These are phyloP conservation scores for Ianthella basta DNA, from an alignment of 37 sponge, comb jelly and placozoan genomes.

Conservation along the genomic window DNA sequence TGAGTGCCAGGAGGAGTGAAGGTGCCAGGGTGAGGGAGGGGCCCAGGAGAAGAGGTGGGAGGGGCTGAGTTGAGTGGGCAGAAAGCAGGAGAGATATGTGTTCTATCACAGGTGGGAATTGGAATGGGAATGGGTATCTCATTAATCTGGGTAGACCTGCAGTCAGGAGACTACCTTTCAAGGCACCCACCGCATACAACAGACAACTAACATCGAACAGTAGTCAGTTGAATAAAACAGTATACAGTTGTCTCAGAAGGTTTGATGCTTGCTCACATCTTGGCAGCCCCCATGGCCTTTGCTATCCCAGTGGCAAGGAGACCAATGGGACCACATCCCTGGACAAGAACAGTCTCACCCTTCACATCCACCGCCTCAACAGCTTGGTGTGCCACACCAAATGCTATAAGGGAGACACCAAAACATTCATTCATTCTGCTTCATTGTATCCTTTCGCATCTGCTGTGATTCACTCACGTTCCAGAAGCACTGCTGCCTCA, in stretches of 20 bases:
- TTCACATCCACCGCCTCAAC: constrained; percentile 71
- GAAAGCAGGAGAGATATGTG: background rate
- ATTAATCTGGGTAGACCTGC: too few species aligned
- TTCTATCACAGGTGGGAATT: background rate
- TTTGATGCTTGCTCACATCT: constrained; percentile 80
- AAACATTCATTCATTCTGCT: background rate
- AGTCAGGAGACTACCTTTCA: too few species aligned
- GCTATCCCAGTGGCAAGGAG: constrained; percentile 78
- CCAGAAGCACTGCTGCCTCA: constrained; percentile 77
- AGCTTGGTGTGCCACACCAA: constrained; percentile 95
- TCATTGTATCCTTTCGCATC: too few species aligned
- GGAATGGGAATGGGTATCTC: too few species aligned
- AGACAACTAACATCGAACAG: too few species aligned
- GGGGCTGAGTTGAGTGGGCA: background rate
- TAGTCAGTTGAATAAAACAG: too few species aligned
- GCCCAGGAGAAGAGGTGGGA: too few species aligned
- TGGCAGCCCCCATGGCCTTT: constrained; percentile 82
- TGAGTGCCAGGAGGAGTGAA: too few species aligned
- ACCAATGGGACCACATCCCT: constrained; percentile 94
- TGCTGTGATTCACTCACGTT: constrained; percentile 80
- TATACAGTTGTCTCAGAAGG: too few species aligned
- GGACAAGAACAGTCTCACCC: constrained; percentile 76
- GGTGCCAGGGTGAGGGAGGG: too few species aligned
- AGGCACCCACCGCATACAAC: too few species aligned
- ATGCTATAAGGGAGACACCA: constrained; percentile 42